Evolutionary conservation across 2,797 vertebrate genomes (phyloP), one percentile per base, ranked within the genome.

Genomic region (Adelosebastes latens): DNA sequence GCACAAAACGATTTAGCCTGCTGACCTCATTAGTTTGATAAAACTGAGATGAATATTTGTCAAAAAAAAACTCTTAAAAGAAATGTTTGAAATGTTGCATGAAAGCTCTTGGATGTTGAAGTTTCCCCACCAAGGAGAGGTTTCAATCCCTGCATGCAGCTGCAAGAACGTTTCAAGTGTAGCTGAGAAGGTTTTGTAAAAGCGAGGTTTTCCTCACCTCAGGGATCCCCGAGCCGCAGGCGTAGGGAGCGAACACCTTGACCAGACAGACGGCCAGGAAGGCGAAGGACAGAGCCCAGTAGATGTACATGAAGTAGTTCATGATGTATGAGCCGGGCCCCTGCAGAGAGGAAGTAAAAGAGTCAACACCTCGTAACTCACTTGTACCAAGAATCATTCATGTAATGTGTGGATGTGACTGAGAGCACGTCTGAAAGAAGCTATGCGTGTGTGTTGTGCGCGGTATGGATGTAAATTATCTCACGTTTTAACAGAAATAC

Each of bases 231-330:
- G 99, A 99, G 81, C 99, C 98, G 53, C 98, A 99, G 85, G 98
- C 98, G 24, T 99, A 99, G 0, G 98, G 99, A 42, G 99, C 99
- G 69, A 99, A 99, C 73, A 99, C 96, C 85, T 99, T 99, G 83
- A 99, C 99, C 77, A 99, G 94, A 65, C 96, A 98, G 84, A 99
- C 99, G 0, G 99, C 99, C 93, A 99, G 93, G 94, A 99, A 99
- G 89, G 98, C 98, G 85, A 99, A 99, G 83, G 96, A 96, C 95
- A 99, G 93, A 42, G 98, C 98, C 99, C 98, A 99, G 93, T 98
- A 98, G 80, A 98, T 99, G 82, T 99, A 99, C 97, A 99, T 98
- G 93, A 99, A 99, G 88, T 99, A 99, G 95, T 99, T 99, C 98
- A 99, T 99, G 91, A 99, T 99, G 87, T 99, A 99, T 3, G 99